A percentile compares a stretch with the other conserved stretches of the same genome.
phyloP scores from a whole-genome alignment of 2,113 vertebrate genomes.

The Lepus timidus region DNA sequence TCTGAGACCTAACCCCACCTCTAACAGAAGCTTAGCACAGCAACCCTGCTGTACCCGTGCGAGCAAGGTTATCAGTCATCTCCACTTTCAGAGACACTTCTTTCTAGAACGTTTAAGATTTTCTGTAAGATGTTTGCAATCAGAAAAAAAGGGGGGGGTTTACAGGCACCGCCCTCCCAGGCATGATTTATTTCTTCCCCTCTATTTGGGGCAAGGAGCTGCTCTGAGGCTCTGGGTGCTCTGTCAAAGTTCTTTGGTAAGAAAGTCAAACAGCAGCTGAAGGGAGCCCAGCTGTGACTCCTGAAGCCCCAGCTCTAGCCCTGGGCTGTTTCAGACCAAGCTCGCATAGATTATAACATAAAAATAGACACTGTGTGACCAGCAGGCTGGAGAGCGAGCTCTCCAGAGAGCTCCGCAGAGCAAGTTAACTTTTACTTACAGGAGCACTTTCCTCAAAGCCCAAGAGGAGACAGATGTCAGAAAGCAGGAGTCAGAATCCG shows the following conservation, averaged over 20 bases:
- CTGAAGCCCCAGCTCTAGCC: not conserved
- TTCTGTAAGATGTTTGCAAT: not conserved
- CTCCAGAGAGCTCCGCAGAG: not conserved
- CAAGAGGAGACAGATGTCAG: not conserved
- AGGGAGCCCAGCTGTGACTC: conserved; percentile 6
- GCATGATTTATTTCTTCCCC: conserved; percentile 14
- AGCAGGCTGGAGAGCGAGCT: not conserved
- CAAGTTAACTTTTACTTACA: conserved; percentile 81
- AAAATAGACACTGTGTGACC: conserved; percentile 72
- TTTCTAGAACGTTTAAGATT: not conserved
- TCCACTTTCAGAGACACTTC: conserved; percentile 28
- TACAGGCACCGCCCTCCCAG: conserved; percentile 31
- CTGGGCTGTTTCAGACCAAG: conserved; percentile 60
- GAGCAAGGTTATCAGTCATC: not conserved
- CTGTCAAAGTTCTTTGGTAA: not conserved
- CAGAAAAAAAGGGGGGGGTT: conserved; percentile 39
- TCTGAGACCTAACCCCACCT: not conserved
- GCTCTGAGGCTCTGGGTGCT: not conserved
- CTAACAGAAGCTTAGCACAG: not conserved
- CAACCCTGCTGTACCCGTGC: not conserved
- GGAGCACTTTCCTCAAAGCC: conserved; percentile 60
- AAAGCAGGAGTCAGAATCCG: conserved; percentile 15
- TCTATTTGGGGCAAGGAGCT: not conserved
- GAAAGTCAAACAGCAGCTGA: conserved; percentile 5
- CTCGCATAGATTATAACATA: conserved; percentile 37